phyloP scores from a whole-genome alignment of 2,888 invertebrate genomes.

The Leucozona laternaria region DNA sequence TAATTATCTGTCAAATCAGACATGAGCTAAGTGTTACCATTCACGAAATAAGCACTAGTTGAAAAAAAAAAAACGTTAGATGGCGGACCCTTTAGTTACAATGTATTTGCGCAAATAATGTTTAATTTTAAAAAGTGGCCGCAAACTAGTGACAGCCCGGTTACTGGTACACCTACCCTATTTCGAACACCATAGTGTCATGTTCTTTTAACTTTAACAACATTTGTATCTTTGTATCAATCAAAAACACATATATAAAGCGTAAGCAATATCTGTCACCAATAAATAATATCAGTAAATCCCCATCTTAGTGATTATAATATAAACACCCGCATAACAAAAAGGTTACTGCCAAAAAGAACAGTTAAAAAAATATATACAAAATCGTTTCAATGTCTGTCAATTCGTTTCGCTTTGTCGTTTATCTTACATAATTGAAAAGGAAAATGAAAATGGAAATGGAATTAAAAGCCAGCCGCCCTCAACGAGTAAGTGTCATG shows the following conservation, averaged over 20 bases:
- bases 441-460: slow-evolving; percentile 42
- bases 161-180: no score
- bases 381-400: not conserved
- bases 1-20: no score
- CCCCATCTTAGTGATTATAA: not conserved
- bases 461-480: slow-evolving; percentile 15
- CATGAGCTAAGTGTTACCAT: no score
- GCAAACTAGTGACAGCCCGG: no score
- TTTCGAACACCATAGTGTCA: not conserved
- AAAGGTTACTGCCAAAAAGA: not conserved
- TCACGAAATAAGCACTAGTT: no score
- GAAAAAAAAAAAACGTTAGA: no score
- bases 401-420: slow-evolving; percentile 11
- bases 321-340: slow-evolving; percentile 8
- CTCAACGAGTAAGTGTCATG: not conserved
- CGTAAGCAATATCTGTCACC: not conserved
- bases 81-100: no score
- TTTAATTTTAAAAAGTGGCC: no score
- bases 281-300: not conserved
- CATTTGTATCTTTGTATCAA: not conserved
- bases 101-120: no score
- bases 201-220: not conserved
- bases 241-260: not conserved
- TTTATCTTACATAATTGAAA: slow-evolving; percentile 53
- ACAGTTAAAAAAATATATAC: not conserved